Evolutionary conservation across 2,797 vertebrate species (phyloP).

Genomic region (Sus cebifrons): DNA sequence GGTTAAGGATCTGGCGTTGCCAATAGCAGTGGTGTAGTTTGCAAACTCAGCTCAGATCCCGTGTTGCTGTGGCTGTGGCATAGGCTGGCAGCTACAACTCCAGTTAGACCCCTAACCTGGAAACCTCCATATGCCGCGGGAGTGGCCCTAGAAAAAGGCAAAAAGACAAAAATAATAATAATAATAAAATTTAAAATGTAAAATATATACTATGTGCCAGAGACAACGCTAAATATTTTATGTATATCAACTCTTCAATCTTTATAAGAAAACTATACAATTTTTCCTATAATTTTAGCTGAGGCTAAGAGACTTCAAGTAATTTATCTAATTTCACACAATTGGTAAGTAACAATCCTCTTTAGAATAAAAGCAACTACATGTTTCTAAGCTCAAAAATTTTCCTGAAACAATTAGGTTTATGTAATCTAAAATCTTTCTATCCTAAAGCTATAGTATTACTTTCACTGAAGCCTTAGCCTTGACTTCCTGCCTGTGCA

Average conservation of each 20-base stretch:
- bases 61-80: no score
- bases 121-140: no score
- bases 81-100: no score
- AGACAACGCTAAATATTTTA: conserved; percentile 33
- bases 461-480: not conserved
- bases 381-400: conserved; percentile 42
- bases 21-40: no score
- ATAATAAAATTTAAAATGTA: no score
- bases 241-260: not conserved
- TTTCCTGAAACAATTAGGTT: not conserved
- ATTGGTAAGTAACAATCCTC: not conserved
- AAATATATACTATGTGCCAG: not conserved
- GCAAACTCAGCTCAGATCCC: no score
- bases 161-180: no score
- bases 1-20: no score
- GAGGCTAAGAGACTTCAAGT: not conserved
- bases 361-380: conserved; percentile 1
- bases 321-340: not conserved
- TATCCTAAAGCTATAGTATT: not conserved
- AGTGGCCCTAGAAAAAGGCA: no score
- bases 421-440: conserved; percentile 23
- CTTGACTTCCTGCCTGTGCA: not conserved
- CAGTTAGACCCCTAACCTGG: no score
- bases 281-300: not conserved
- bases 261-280: not conserved